These are phyloP conservation scores for Tetranychus truncatus DNA, from an alignment of 2,888 invertebrate genomes.

Conservation along the genomic window DNA sequence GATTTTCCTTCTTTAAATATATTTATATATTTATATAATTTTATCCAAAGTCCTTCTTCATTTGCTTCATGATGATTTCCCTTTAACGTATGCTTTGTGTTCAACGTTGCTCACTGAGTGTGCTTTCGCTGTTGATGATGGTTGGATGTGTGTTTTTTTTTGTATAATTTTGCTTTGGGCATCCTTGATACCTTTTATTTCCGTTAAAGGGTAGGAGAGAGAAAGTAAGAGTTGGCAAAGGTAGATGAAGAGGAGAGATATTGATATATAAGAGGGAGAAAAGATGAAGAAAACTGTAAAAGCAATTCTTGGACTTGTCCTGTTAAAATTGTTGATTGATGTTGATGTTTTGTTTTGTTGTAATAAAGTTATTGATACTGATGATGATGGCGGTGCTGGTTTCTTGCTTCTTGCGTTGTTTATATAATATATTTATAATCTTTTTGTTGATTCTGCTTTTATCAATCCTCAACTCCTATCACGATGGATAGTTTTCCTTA, in stretches of 20 bases:
- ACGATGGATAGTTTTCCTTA: background rate
- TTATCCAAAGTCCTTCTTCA: too few species aligned
- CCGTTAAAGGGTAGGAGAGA: background rate
- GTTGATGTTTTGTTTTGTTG: background rate
- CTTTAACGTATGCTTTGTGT: background rate
- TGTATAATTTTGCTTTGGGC: background rate
- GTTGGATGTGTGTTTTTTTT: background rate
- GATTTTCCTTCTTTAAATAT: too few species aligned
- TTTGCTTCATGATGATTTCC: too few species aligned
- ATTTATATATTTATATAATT: too few species aligned
- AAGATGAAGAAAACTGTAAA: background rate
- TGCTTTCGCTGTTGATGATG: background rate
- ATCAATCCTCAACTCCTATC: background rate
- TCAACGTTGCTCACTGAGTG: background rate
- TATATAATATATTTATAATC: background rate
- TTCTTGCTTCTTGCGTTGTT: background rate
- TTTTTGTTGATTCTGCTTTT: background rate
- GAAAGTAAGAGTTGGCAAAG: background rate
- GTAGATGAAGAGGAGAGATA: background rate
- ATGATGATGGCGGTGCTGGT: background rate
- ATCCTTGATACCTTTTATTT: constrained; percentile 1
- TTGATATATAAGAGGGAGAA: background rate
- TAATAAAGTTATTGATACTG: background rate
- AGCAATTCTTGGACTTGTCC: background rate
- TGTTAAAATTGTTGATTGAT: background rate